Evolutionary conservation across 2,113 vertebrate genomes (phyloP), one percentile per base, ranked within the genome.

Genomic region (Nerophis ophidion): DNA sequence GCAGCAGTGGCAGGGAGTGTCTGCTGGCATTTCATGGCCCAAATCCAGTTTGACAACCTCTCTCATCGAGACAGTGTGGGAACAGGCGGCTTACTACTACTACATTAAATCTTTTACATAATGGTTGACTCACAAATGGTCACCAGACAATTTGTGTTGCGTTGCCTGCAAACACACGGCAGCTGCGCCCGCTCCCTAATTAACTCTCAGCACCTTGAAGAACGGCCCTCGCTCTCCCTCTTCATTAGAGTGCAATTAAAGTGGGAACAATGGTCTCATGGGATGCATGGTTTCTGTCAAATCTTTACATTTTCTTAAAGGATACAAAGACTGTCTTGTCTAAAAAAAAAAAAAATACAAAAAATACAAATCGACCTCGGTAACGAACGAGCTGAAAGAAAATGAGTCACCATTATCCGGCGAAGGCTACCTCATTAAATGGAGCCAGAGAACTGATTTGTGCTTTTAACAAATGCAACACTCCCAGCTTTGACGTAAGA

Each of bases 21-120:
- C 64, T 55, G 35, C 57, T 36, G 15, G 13, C 11, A 26, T 48
- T 47, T 17, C 40, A 16, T 56, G 74, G 48, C 51, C 60, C 65
- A 59, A 71, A 86, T 84, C 82, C 65, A 72, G 82, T 85, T 87
- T 70, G 48, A 68, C 81, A 77, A 61, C 72, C 70, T 55, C 6
- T 16, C n/a, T 52, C 17, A 47, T 66, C 5, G 59, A 60, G 5
- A 60, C 13, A 60, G 49, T 76, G 63, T 48, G 63, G 49, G 55
- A 83, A 62, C 17, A 62, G 6, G 8, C 19, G 38, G 5, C 7
- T 10, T 26, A 53, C 26, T 11, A 33, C 11, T 26, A 51, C 49
- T 36, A 12, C 1, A 55, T 68, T 16, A 48, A 16, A 7, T 33
- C 4, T 3, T 45, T 68, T 15, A 47, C 48, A 48, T 14, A 59